Evolutionary conservation across 1,140 invertebrate genomes (phyloP).

Genomic region (Probaryconus sp.): DNA sequence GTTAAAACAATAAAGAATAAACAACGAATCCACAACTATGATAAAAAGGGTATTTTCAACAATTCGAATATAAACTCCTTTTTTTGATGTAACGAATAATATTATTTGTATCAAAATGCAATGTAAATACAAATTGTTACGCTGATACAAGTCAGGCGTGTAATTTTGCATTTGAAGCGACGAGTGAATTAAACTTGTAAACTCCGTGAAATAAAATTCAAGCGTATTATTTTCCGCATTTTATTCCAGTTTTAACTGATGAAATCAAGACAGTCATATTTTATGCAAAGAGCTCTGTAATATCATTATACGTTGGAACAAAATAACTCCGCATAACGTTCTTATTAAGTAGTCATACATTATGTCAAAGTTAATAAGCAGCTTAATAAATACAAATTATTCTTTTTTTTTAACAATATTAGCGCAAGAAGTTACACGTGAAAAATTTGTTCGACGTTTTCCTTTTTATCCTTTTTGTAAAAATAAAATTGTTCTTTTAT

Average conservation of each 20-base stretch:
- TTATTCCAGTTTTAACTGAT: slow-evolving; percentile 18
- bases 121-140: slow-evolving; percentile 35
- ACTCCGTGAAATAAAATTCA: slow-evolving; percentile 45
- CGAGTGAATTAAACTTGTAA: slow-evolving; percentile 46
- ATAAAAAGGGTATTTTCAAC: not conserved
- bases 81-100: slow-evolving; percentile 1
- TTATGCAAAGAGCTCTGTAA: slow-evolving; percentile 44
- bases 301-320: slow-evolving; percentile 41
- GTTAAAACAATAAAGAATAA: slow-evolving; percentile 3
- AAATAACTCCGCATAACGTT: slow-evolving; percentile 26
- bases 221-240: slow-evolving; percentile 37
- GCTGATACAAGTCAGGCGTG: slow-evolving; percentile 17
- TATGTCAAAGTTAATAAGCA: slow-evolving; percentile 17
- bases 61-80: slow-evolving; percentile 2
- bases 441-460: too few relatives aligned
- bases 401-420: too few relatives aligned
- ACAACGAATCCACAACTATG: slow-evolving; percentile 10
- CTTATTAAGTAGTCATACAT: slow-evolving; percentile 48
- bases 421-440: too few relatives aligned
- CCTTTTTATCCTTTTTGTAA: too few relatives aligned
- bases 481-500: too few relatives aligned
- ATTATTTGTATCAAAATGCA: slow-evolving; percentile 19
- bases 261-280: slow-evolving; percentile 42
- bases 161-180: slow-evolving; percentile 46
- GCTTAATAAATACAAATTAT: too few relatives aligned